Evolutionary conservation across 1,140 invertebrate species (phyloP), one percentile per base, ranked within the genome.

Genomic region (Drosophila prosaltans): DNA sequence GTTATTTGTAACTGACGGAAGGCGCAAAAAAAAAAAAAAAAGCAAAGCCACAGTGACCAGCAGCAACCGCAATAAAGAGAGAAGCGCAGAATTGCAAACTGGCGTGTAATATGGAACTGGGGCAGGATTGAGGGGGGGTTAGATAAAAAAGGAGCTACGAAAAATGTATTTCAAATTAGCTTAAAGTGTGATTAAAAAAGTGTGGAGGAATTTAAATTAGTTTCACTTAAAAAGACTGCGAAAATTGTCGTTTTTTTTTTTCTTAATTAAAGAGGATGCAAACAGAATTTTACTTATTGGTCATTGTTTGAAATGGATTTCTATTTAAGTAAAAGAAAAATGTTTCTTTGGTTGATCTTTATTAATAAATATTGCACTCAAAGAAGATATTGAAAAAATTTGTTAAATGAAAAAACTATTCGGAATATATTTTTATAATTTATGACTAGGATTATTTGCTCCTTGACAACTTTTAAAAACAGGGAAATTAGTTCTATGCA

Each of bases 1-100:
- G 74, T 77, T 69, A 77, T 77, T 77, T 77, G 74, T 70, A 65
- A 70, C 55, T 39, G 41, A 54, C 72, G 72, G 73, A 65, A 76
- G 58, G 55, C 54, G 26, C 30, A 40, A 57, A 64, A 16, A 16
- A 16, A 16, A 16, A 16, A 16, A 16, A 16, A 16, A 16, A 64
- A 66, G 72, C 58, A 32, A 43, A 32, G 70, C 74, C 74, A 40
- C 74, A 77, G 74, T 76, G 74, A 77, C 74, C 74, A 59, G 36
- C 74, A 59, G 36, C 60, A 77, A 77, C 74, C 73, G 59, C 74
- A 77, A 69, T 74, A 72, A 61, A 72, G 69, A 40, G 55, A 40
- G 55, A 21, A 41, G 70, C 28, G 10, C 21, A 10, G 6, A 26
- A 45, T 43, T 28, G 45, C 16, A 30, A 10, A 9, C 36, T 16